These are phyloP conservation scores for Diplolepis rosae DNA, from an alignment of 2,888 invertebrate genomes.

Conservation along the genomic window DNA sequence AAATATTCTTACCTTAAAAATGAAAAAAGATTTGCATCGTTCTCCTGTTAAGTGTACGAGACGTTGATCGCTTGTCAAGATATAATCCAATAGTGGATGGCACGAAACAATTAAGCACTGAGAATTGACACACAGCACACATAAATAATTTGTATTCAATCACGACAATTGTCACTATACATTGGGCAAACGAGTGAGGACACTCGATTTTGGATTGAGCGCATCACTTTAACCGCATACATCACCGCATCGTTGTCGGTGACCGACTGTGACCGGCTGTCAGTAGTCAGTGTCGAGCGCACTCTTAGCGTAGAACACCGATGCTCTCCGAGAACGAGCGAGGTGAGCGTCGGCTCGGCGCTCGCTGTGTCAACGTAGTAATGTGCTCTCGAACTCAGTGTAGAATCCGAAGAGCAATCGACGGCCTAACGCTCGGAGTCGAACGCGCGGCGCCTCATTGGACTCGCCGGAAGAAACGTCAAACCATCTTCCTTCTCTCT, in stretches of 20 bases:
- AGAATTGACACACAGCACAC: slow-evolving; percentile 19
- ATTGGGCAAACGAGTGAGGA: slow-evolving; percentile 7
- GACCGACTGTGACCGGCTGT: slow-evolving; percentile 32
- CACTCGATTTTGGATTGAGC: slow-evolving; percentile 5
- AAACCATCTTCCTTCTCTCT: slow-evolving; percentile 48
- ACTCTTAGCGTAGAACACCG: slow-evolving; percentile 20
- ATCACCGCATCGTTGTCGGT: slow-evolving; percentile 21
- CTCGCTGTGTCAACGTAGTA: slow-evolving; percentile 37
- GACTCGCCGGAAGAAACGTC: slow-evolving; percentile 53
- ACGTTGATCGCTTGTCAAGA: slow-evolving; percentile 17
- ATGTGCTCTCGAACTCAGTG: slow-evolving; percentile 37
- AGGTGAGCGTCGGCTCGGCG: slow-evolving; percentile 43
- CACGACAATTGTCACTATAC: slow-evolving; percentile 23
- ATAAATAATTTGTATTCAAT: not conserved
- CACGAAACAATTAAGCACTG: slow-evolving; percentile 21
- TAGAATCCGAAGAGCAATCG: slow-evolving; percentile 47
- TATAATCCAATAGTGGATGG: slow-evolving; percentile 29
- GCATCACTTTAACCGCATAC: slow-evolving; percentile 8
- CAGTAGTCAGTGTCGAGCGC: slow-evolving; percentile 18
- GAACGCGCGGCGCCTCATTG: slow-evolving; percentile 49
- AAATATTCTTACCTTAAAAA: slow-evolving; percentile 43
- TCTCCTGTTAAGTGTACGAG: slow-evolving; percentile 35
- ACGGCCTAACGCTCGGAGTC: slow-evolving; percentile 46
- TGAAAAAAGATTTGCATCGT: slow-evolving; percentile 42
- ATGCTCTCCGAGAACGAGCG: slow-evolving; percentile 33